Evolutionary conservation across 1,140 invertebrate genomes (phyloP), one percentile per base, ranked within the genome.

Genomic region (Maconellicoccus hirsutus): DNA sequence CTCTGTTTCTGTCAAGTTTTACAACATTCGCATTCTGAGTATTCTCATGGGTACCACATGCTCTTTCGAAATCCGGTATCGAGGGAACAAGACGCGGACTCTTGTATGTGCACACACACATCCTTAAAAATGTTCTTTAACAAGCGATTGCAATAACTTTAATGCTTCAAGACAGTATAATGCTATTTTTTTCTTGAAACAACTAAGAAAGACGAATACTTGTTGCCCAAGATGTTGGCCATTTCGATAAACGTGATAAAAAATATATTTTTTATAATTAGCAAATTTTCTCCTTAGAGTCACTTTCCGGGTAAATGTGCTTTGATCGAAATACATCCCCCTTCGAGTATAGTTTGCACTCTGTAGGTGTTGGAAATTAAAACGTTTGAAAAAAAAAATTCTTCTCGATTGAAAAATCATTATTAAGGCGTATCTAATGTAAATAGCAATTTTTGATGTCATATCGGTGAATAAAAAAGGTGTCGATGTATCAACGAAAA

Each of bases 1-100:
- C 42, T 52, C 42, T 52, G 42, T 52, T 52, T 52, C 42, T 52
- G 42, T 52, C 42, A 52, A 52, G 42, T 52, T 52, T 52, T 52
- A 52, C 42, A 52, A 16, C 42, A 52, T 52, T 52, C 42, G 42
- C 42, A 52, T 52, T 52, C 42, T 52, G n/a, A 52, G 42, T 52
- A 52, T 52, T 52, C 42, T 52, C 42, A 52, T 52, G 42, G 42
- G 42, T 52, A 52, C 42, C 42, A 52, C 42, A 52, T 19, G 42
- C 42, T 52, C 42, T 52, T 52, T 52, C 42, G 42, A 52, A 52
- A 52, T 52, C 42, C 42, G 10, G 6, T 52, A 52, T 52, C 42
- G 42, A 52, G 42, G 42, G 42, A 52, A 19, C 42, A 52, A 52
- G 42, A 14, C 12, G n/a, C 42, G 12, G 42, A 52, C 42, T 19